A percentile compares a stretch with the other conserved stretches of the same genome.
Evolutionary conservation across 1,140 invertebrate species (phyloP).

Genomic region (Matsumurasca onukii): DNA sequence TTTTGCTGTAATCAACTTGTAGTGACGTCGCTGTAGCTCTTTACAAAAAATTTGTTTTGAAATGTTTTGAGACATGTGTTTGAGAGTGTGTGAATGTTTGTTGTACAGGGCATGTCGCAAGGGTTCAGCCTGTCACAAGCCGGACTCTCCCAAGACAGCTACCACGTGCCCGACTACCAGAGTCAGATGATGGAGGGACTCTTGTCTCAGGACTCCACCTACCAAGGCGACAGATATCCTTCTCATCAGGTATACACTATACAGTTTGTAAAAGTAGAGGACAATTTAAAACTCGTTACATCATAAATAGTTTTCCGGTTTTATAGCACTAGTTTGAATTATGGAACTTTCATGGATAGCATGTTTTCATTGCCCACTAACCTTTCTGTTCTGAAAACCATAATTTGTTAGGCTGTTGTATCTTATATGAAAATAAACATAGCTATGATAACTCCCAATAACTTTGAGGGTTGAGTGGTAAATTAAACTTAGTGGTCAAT

Average conservation of each 20-base stretch:
- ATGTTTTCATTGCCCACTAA: too few relatives aligned
- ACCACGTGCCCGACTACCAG: conserved; percentile 82
- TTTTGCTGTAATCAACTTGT: too few relatives aligned
- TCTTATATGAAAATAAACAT: background rate
- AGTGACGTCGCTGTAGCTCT: too few relatives aligned
- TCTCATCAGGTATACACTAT: background rate
- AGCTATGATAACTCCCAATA: too few relatives aligned
- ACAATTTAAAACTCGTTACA: background rate
- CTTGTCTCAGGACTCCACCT: conserved; percentile 92
- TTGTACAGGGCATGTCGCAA: conserved; percentile 67
- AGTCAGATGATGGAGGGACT: conserved; percentile 94
- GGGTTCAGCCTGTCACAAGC: conserved; percentile 64
- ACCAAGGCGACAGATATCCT: conserved; percentile 71
- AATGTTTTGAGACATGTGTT: too few relatives aligned
- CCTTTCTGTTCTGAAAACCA: too few relatives aligned
- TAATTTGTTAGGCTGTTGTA: background rate
- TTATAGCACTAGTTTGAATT: background rate
- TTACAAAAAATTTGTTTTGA: too few relatives aligned
- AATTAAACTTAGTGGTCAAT: too few relatives aligned
- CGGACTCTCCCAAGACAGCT: conserved; percentile 80
- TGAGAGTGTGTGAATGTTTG: conserved; percentile 29
- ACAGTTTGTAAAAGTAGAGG: background rate
- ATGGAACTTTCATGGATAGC: background rate
- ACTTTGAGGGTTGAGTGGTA: too few relatives aligned
- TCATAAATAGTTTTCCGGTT: background rate